Evolutionary conservation across 2,113 vertebrate genomes (phyloP), one percentile per base, ranked within the genome.

Genomic region (Mus pahari): DNA sequence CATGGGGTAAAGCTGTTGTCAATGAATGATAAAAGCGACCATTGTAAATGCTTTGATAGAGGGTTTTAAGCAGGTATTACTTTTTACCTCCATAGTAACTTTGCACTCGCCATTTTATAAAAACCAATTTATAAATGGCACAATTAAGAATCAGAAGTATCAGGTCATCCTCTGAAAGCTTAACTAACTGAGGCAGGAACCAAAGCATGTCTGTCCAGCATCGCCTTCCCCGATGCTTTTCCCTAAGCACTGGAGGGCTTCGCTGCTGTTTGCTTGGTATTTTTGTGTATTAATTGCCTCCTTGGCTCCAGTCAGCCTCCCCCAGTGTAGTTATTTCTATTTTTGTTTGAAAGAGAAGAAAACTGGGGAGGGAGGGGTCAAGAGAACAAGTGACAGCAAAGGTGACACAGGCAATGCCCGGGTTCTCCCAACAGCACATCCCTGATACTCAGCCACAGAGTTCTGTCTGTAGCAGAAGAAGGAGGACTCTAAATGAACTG

Each of bases 401-500:
- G 20, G 11, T n/a, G 45, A 68, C 19, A 24, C 1, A 81, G 3
- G 13, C 1, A 60, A 75, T 71, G 71, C n/a, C 50, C 82, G 42
- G 42, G 89, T 79, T 88, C 12, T 86, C 73, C 53, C 64, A 88
- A 11, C 42, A 83, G 55, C 20, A 48, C 6, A 33, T 95, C 36
- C n/a, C 48, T 45, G 75, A 86, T 66, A 91, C 82, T 83, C 58
- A 74, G 53, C 83, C 71, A 73, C 48, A 91, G 62, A 91, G 66
- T 19, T 77, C 50, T 77, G 48, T 66, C 96, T 55, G 36, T 9
- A 53, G 84, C 39, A 55, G 53, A 42, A 95, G 64, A 92, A 22
- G 31, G 60, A 88, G 79, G 79, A 90, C 66, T 94, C 94, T 90
- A 94, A 94, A 64, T 75, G 92, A 96, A 88, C 58, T n/a, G 70